Conservation (phyloP, 2,888 invertebrate species). For the Amblyteles armatorius region DNA sequence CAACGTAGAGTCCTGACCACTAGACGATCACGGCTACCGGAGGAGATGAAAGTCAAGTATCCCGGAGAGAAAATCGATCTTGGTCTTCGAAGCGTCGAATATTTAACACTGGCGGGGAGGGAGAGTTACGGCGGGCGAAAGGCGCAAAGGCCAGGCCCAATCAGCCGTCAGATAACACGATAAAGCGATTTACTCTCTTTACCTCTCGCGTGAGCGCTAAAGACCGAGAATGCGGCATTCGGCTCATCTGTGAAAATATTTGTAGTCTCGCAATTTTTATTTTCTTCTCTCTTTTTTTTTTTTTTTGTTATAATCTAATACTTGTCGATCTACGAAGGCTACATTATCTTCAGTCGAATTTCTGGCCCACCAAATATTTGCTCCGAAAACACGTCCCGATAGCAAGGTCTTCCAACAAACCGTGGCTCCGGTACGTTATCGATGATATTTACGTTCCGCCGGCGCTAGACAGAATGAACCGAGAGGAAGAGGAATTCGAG, state of each 20-base stretch:
- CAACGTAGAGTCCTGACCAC: conserved; percentile 85
- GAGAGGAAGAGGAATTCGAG: background rate
- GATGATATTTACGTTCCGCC: background rate
- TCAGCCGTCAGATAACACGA: conserved; percentile 46
- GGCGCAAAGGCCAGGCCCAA: background rate
- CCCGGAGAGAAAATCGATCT: conserved; percentile 50
- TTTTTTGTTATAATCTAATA: conserved; percentile 18
- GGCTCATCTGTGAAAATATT: conserved; percentile 68
- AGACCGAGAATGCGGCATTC: conserved; percentile 3
- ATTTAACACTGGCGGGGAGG: background rate
- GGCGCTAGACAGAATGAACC: background rate
- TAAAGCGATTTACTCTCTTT: background rate
- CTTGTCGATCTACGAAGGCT: conserved; percentile 23
- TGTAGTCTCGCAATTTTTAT: conserved; percentile 34
- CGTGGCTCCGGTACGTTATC: background rate
- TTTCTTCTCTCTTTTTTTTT: background rate
- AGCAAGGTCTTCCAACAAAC: conserved; percentile 18
- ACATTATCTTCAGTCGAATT: conserved; percentile 45
- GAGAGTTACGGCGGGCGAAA: conserved; percentile 7
- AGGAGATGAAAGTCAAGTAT: conserved; percentile 49
- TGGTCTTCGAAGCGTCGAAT: conserved; percentile 59
- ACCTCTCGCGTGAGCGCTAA: background rate
- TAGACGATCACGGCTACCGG: conserved; percentile 83
- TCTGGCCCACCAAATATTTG: conserved; percentile 60
- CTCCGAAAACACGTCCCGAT: conserved; percentile 54